Percentiles rank a stretch among this genome's conserved stretches.
These are phyloP conservation scores for Tenthredo amoena DNA, from an alignment of 2,888 invertebrate genomes.

Conservation along the genomic window DNA sequence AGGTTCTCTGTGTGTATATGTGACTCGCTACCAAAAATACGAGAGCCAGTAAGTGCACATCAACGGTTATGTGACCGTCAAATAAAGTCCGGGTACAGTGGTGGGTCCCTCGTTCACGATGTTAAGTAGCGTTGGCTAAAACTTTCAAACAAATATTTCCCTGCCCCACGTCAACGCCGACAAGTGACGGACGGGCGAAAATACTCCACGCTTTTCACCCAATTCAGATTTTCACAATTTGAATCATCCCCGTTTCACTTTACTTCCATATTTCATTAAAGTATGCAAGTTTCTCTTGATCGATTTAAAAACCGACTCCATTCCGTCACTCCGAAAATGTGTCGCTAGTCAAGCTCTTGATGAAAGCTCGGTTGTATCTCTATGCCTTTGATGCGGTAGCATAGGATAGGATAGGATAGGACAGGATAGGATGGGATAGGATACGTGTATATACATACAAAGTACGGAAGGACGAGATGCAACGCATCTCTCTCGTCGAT, in stretches of 20 bases:
- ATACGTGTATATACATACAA: neutral
- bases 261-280: neutral
- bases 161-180: neutral
- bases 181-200: neutral
- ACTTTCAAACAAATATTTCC: neutral
- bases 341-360: neutral
- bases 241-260: neutral
- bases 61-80: slow-evolving; percentile 35
- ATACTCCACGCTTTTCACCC: neutral
- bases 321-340: neutral
- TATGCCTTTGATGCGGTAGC: slow-evolving; percentile 5
- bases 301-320: neutral
- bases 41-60: slow-evolving; percentile 17
- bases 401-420: slow-evolving; percentile 3
- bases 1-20: neutral
- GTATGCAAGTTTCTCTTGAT: neutral
- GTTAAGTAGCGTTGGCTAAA: slow-evolving; percentile 11
- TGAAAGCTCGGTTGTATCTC: neutral
- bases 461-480: neutral
- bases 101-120: neutral
- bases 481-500: neutral
- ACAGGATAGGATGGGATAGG: neutral
- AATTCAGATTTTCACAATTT: neutral
- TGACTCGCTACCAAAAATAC: neutral
- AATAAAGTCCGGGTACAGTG: neutral